These are phyloP conservation scores for Lamellibrachia luymesi DNA, from an alignment of 1,140 invertebrate genomes.

Conservation along the genomic window DNA sequence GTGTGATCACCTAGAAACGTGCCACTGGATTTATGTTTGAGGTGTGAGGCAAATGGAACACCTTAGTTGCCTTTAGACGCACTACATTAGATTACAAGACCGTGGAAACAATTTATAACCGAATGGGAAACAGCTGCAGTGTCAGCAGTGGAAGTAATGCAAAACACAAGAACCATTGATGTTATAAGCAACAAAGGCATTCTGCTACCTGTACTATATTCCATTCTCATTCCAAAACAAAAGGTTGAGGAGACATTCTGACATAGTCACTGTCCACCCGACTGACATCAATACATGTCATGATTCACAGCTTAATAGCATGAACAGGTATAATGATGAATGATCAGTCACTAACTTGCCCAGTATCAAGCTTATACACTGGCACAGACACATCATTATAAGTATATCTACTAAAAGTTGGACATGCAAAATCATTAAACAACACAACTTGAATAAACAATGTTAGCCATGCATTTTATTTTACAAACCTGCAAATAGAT, in stretches of 20 bases:
- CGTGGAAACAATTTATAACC: neutral
- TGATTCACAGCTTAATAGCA: neutral
- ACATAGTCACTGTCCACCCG: neutral
- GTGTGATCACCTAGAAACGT: neutral
- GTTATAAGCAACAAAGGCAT: neutral
- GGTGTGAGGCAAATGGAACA: neutral
- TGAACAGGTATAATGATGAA: neutral
- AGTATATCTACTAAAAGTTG: too few species aligned
- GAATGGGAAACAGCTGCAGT: neutral
- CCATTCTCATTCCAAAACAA: neutral
- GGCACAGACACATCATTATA: too few species aligned
- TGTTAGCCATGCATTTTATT: too few species aligned
- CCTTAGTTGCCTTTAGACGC: neutral
- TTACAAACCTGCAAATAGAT: too few species aligned
- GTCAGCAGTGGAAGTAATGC: neutral
- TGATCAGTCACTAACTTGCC: too few species aligned
- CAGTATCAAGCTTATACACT: too few species aligned
- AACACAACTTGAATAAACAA: too few species aligned
- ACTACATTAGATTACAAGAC: neutral
- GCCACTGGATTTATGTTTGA: neutral
- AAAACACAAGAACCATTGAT: too few species aligned
- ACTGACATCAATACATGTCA: too few species aligned
- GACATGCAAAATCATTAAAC: too few species aligned
- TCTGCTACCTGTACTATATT: neutral
- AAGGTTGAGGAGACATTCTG: neutral